These are phyloP conservation scores for Drosophila pectinifera DNA, from an alignment of 1,140 invertebrate genomes.

Conservation along the genomic window DNA sequence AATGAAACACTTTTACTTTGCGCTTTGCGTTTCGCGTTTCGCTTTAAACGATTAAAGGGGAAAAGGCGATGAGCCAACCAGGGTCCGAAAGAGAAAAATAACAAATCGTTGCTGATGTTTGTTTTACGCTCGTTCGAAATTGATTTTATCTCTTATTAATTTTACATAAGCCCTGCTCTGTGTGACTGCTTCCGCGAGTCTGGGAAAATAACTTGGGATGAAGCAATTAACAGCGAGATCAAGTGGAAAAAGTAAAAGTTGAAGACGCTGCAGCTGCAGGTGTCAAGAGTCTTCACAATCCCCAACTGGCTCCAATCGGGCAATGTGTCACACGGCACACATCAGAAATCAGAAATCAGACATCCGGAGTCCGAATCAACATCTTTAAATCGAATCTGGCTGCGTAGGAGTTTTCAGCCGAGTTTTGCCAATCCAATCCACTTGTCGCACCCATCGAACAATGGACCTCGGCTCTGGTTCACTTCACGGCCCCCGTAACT, in stretches of 20 bases:
- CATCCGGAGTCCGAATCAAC: conserved; percentile 3
- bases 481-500: too few species aligned
- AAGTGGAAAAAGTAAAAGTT: conserved; percentile 59
- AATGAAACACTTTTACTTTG: conserved; percentile 70
- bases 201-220: conserved; percentile 50
- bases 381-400: neutral
- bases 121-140: conserved; percentile 72
- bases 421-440: conserved; percentile 62
- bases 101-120: conserved; percentile 56
- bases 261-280: conserved; percentile 52
- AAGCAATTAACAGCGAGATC: conserved; percentile 49
- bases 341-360: conserved; percentile 1
- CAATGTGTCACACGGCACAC: conserved; percentile 28
- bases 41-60: conserved; percentile 51
- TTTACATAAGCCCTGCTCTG: conserved; percentile 58
- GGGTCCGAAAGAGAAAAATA: conserved; percentile 7
- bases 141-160: conserved; percentile 74
- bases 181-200: conserved; percentile 38
- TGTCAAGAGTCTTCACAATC: conserved; percentile 13
- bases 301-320: conserved; percentile 15
- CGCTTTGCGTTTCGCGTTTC: conserved; percentile 58
- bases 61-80: conserved; percentile 4
- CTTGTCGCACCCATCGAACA: conserved; percentile 36
- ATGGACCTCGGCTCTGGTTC: conserved; percentile 24
- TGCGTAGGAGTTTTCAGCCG: conserved; percentile 32